Base-by-base conservation (phyloP, 2,888 invertebrate species). In the Xanthorhoe spadicearia region DNA sequence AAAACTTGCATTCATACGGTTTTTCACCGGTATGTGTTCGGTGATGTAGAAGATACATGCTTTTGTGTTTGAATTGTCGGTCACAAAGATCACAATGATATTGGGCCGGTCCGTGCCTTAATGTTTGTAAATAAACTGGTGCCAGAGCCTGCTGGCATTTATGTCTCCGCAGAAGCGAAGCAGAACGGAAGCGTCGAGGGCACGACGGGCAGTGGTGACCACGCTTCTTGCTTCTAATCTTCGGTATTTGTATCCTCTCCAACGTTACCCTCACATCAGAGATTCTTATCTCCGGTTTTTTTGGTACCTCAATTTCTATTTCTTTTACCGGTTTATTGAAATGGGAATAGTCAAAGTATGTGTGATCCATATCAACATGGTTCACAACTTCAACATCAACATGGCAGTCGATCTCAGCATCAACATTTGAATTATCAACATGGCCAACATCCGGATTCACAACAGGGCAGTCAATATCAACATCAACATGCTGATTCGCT, bases 21-120 rank as follows among this genome's bases (percentile, higher is more conserved):
- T 56, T 62, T 13, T 62, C 62, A 0, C 62, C 62, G 0, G 62
- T 62, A 8, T 62, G 62, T 0, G 50, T 51, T 38, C 55, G 55
- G 2, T 35, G 28, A 28, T 62, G 62, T 3, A 56, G 50, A 0
- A 43, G 17, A 15, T 15, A 43, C 9, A 53, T 54, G n/a, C 61
- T 61, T 1, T 15, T 18, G 10, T 61, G 61, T 0, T 35, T 15
- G 50, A 50, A 62, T 4, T 9, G 32, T 8, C 43, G 50, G 1
- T 28, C 17, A 7, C 62, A 62, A 0, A 43, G 13, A 0, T 56
- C 18, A n/a, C 62, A 62, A 2, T 8, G 3, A 2, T 54, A 28
- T 28, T 23, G 52, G 3, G 5, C 19, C 10, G 17, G 13, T 7
- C 17, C 17, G 6, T 17, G 15, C 15, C 8, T 13, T 0, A 43